These are phyloP conservation scores for Prionailurus bengalensis DNA, from an alignment of 2,113 vertebrate genomes.

Conservation along the genomic window DNA sequence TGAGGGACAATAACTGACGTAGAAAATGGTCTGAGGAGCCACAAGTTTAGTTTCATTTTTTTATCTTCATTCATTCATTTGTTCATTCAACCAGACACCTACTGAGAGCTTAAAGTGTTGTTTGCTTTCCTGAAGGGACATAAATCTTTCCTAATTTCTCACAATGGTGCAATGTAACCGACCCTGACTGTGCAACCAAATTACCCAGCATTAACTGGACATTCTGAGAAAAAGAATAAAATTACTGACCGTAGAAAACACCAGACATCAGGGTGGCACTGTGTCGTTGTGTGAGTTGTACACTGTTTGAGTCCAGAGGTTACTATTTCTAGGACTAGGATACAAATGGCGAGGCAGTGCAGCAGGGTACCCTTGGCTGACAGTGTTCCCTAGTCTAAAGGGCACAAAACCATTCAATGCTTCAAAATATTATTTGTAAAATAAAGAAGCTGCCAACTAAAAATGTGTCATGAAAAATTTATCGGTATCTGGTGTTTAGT, in stretches of 20 bases:
- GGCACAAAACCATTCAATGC: not conserved
- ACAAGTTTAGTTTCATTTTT: constrained; percentile 7
- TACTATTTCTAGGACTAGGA: not conserved
- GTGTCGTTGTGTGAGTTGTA: rapidly evolving
- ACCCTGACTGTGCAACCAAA: not conserved
- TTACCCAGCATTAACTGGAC: not conserved
- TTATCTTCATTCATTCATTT: not conserved
- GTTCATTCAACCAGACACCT: not conserved
- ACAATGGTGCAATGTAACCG: not conserved
- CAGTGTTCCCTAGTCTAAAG: not conserved
- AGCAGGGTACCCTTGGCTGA: not conserved
- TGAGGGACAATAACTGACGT: not conserved
- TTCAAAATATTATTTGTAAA: not conserved
- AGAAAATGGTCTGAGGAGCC: not conserved
- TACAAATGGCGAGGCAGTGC: rapidly evolving
- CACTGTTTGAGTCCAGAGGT: not conserved
- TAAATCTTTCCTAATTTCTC: not conserved
- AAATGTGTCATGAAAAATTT: not conserved
- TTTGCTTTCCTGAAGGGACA: constrained; percentile 4
- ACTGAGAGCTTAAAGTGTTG: not conserved
- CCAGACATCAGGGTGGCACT: not conserved
- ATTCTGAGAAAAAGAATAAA: not conserved
- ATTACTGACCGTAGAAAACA: not conserved
- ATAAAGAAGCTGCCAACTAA: not conserved
- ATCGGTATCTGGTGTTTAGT: constrained; percentile 27